Base-by-base conservation (phyloP, 2,797 vertebrate genomes). In the Schizopygopsis malacanthus region DNA sequence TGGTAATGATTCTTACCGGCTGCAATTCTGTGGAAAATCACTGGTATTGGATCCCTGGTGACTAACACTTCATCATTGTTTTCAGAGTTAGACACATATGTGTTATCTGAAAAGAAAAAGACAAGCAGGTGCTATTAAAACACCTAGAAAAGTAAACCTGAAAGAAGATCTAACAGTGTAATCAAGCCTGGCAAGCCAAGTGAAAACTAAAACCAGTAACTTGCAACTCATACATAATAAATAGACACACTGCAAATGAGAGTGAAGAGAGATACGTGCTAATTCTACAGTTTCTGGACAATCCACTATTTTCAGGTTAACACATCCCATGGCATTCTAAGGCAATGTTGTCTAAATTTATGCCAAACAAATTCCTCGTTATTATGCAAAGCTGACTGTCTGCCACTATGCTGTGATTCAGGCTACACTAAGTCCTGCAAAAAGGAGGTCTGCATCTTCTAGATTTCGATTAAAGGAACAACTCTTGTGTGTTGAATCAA, bases 1-100 rank as follows among this genome's bases (percentile, higher is more conserved):
- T n/a, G 3, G 50, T 22, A 50, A 71, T 1, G 43, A 65, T 37
- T 65, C 69, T 95, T 96, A 97, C 97, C 97, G 95, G 96, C 95
- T 91, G 96, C 92, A 52, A 97, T 96, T 92, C 95, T 95, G 88
- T 97, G 95, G 90, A 97, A 97, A 93, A 97, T 97, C 80, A 97
- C 93, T 87, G 97, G 97, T 90, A 97, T 97, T 85, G 96, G 96
- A 87, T 97, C 96, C 91, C 96, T 96, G 82, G 96, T 97, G 90
- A 97, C 96, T 95, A 97, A 92, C 25, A 97, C 97, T 89, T 97
- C 97, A 94, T 97, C 97, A 84, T 96, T 94, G 0, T 97, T 97
- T 91, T 97, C 96, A 88, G 97, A 97, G 94, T 96, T 97, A 88
- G 96, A 97, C 87, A 97, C 96, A 0, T 97, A 97, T 0, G 97